These are phyloP conservation scores for Apodemus sylvaticus DNA, from an alignment of 2,113 vertebrate species.

Conservation along the genomic window DNA sequence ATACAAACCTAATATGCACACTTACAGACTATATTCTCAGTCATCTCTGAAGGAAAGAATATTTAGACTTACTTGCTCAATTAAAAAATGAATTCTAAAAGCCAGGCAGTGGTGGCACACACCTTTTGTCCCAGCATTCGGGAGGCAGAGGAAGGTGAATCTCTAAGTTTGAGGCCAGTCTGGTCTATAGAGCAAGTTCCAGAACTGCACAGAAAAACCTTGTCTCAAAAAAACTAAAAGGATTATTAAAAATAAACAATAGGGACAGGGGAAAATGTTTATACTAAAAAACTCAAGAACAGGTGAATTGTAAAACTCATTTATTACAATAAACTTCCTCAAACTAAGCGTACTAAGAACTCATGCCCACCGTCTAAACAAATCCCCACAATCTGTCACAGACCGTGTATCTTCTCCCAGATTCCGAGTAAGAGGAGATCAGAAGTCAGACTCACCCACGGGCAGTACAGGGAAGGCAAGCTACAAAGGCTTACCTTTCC, in stretches of 20 bases:
- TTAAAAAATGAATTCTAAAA: not conserved
- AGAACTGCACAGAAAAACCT: no score
- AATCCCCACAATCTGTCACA: not conserved
- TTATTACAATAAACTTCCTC: not conserved
- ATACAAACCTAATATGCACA: not conserved
- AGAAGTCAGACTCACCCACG: not conserved
- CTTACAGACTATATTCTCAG: not conserved
- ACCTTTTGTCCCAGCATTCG: not conserved
- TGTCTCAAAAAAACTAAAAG: no score
- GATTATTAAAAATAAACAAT: not conserved
- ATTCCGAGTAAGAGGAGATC: not conserved
- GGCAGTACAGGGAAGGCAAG: not conserved
- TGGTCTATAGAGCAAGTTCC: not conserved
- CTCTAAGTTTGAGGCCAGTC: not conserved
- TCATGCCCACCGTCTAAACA: not conserved
- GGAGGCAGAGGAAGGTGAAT: not conserved
- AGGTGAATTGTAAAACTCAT: not conserved
- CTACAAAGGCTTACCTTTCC: not conserved
- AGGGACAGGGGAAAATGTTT: not conserved
- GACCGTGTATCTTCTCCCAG: not conserved
- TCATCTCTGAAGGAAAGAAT: not conserved
- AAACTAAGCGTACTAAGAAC: not conserved
- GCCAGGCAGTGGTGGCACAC: not conserved
- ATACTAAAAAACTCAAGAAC: not conserved
- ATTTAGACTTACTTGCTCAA: not conserved